Conservation (phyloP, 53 echinoderm and acorn worm species). For the Apostichopus leukothele region DNA sequence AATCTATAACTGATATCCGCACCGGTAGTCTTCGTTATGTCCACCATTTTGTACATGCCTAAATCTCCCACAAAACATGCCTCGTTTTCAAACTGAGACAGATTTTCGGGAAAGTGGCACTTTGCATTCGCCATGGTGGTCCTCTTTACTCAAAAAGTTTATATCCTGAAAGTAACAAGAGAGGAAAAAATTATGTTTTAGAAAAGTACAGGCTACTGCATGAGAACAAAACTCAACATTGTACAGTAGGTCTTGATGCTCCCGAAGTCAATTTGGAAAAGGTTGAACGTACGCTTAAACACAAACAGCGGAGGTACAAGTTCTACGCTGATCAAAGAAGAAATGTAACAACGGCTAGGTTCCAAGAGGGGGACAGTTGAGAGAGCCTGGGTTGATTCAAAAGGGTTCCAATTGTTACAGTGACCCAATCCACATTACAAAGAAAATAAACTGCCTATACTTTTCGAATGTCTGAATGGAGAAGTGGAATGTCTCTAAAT, state of each 20-base stretch:
- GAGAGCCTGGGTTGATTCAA: conserved; percentile 15
- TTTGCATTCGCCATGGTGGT: background rate
- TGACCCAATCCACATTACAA: conserved; percentile 1
- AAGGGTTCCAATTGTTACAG: conserved; percentile 26
- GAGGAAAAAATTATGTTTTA: too few species aligned
- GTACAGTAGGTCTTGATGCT: background rate
- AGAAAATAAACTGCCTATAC: conserved; percentile 8
- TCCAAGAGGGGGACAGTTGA: conserved; percentile 17
- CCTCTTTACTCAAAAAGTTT: too few species aligned
- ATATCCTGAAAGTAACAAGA: too few species aligned
- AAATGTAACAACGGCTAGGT: conserved; percentile 1
- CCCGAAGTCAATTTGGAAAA: conserved; percentile 9
- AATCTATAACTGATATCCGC: conserved; percentile 4
- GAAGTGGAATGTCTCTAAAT: too few species aligned
- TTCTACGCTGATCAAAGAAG: conserved; percentile 38
- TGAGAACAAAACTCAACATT: conserved; percentile 31
- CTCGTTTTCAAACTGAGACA: background rate
- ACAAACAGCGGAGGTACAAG: conserved; percentile 50
- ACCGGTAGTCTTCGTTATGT: background rate
- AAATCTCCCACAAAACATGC: background rate
- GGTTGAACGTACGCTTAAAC: background rate
- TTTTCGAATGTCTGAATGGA: conserved; percentile 31
- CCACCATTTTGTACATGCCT: conserved; percentile 18
- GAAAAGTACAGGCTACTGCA: too few species aligned
- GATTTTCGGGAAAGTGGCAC: conserved; percentile 5